Conservation (phyloP, 1,140 invertebrate species). For the Tyrophagus putrescentiae region DNA sequence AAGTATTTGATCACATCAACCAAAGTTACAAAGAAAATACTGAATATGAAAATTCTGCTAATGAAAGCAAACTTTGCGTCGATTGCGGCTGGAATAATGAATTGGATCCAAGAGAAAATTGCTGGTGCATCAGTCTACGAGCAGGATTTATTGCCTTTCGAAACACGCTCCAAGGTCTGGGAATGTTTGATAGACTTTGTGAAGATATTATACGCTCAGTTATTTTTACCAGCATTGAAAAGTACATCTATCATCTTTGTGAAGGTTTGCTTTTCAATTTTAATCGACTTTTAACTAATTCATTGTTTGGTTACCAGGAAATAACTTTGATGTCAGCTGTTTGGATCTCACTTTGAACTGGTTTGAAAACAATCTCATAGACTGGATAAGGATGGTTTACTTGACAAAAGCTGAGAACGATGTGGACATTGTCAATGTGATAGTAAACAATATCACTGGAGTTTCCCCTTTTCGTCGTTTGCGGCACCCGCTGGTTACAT, state of each 20-base stretch:
- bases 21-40: background rate
- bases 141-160: slow-evolving; percentile 4
- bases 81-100: background rate
- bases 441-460: slow-evolving; percentile 18
- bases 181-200: slow-evolving; percentile 13
- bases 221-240: slow-evolving; percentile 19
- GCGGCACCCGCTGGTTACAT: no score
- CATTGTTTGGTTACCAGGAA: slow-evolving; percentile 10
- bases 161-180: slow-evolving; percentile 11
- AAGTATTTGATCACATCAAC: background rate
- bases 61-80: background rate
- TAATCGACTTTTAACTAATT: background rate
- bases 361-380: slow-evolving; percentile 20
- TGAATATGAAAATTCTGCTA: background rate
- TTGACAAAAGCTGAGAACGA: background rate
- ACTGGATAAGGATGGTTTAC: slow-evolving; percentile 19
- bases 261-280: background rate
- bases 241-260: slow-evolving; percentile 20
- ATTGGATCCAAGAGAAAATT: background rate
- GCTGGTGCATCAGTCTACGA: background rate
- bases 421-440: background rate
- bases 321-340: slow-evolving; percentile 21
- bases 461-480: no score
- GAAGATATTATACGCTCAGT: slow-evolving; percentile 19
- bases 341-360: slow-evolving; percentile 15